Evolutionary conservation across 2,113 vertebrate genomes (phyloP).

Genomic region (Crotalus tigris): DNA sequence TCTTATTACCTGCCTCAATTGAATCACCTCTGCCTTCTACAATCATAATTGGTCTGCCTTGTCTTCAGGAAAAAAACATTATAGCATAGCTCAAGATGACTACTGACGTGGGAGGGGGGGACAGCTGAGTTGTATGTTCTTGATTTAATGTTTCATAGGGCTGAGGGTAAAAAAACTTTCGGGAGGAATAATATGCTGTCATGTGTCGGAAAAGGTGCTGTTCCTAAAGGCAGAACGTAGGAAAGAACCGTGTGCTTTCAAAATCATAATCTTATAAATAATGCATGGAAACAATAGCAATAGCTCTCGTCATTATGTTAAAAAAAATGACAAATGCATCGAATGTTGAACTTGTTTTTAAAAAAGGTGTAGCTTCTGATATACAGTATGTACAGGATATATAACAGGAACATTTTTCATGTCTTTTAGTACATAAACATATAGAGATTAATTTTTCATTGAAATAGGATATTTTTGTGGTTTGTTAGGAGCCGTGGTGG

Average conservation of each 20-base stretch:
- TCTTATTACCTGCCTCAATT: constrained; percentile 49
- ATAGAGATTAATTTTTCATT: neutral
- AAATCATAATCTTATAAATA: neutral
- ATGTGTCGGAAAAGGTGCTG: neutral
- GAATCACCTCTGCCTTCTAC: constrained; percentile 32
- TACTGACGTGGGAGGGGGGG: neutral
- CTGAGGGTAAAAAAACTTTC: neutral
- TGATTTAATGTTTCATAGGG: neutral
- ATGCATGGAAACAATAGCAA: neutral
- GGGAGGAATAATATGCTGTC: neutral
- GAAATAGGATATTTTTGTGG: neutral
- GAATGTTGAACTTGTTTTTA: neutral
- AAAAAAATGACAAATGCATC: neutral
- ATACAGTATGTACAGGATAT: neutral
- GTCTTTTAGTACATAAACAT: neutral
- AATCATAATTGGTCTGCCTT: constrained; percentile 24
- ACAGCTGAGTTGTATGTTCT: neutral
- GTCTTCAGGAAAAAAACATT: constrained; percentile 16
- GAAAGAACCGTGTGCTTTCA: neutral
- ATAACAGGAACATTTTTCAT: neutral
- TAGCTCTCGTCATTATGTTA: neutral
- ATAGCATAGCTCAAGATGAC: neutral
- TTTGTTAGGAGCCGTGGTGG: neutral
- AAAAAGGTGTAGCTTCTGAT: neutral
- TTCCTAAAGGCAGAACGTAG: neutral